Conservation (phyloP, 92 coral and sea anemone genomes). For the Bergia puertoricense region DNA sequence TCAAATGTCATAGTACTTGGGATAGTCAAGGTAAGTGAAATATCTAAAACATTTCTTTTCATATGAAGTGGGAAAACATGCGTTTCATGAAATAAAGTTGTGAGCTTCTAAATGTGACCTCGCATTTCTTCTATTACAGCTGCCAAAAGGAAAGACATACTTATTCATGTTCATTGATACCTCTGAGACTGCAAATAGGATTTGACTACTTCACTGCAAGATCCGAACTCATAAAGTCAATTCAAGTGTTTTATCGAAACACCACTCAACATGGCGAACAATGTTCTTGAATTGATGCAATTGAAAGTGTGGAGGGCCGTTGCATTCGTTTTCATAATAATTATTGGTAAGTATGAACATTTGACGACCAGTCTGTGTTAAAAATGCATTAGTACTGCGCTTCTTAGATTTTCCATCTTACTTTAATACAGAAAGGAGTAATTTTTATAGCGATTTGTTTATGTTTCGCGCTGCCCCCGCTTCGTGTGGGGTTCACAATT, state of each 20-base stretch:
- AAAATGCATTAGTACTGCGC: background rate
- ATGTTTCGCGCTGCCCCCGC: background rate
- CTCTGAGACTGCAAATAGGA: background rate
- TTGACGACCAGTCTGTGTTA: background rate
- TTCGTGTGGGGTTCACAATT: conserved; percentile 40
- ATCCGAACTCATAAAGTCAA: background rate
- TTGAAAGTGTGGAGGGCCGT: background rate
- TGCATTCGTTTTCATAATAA: background rate
- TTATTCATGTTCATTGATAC: background rate
- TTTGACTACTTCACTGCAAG: background rate
- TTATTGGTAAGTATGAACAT: conserved; percentile 7
- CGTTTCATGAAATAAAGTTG: background rate
- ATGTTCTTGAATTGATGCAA: background rate
- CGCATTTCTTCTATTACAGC: conserved; percentile 15
- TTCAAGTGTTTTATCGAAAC: conserved; percentile 8
- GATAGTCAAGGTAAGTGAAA: conserved; percentile 28
- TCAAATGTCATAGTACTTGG: conserved; percentile 18
- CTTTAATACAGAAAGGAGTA: background rate
- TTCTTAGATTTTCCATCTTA: background rate
- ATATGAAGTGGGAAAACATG: background rate
- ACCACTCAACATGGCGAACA: conserved; percentile 36
- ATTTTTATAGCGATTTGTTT: conserved; percentile 1
- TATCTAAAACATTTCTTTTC: background rate
- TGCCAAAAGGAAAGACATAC: background rate
- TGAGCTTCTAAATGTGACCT: conserved; percentile 19